phyloP scores from a whole-genome alignment of 2,113 vertebrate species.

The Bombycilla garrulus region DNA sequence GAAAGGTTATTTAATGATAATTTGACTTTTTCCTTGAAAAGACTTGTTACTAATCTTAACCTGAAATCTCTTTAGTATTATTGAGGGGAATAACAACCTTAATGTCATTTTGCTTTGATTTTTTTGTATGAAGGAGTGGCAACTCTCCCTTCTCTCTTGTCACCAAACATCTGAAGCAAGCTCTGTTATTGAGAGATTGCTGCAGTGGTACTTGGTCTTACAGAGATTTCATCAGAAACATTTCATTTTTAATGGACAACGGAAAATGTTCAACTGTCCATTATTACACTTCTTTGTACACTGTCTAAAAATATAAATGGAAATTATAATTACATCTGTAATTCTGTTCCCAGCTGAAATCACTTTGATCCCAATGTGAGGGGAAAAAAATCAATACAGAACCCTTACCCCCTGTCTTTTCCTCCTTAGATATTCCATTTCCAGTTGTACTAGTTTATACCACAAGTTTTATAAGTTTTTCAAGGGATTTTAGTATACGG shows the following conservation, averaged over 20 bases:
- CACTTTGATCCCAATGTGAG: slow-evolving; percentile 26
- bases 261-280: slow-evolving; percentile 51
- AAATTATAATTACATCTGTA: slow-evolving; percentile 56
- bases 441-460: background rate
- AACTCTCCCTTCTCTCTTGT: slow-evolving; percentile 32
- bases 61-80: slow-evolving; percentile 34
- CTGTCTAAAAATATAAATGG: slow-evolving; percentile 54
- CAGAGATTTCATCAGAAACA: slow-evolving; percentile 26
- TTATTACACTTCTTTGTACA: slow-evolving; percentile 57
- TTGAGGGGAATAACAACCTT: slow-evolving; percentile 37
- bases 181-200: slow-evolving; percentile 51
- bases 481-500: background rate
- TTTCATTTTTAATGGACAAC: slow-evolving; percentile 35
- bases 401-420: slow-evolving; percentile 31
- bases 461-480: slow-evolving; percentile 7
- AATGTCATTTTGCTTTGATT: slow-evolving; percentile 61
- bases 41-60: slow-evolving; percentile 17
- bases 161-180: slow-evolving; percentile 38
- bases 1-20: slow-evolving; percentile 10
- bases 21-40: slow-evolving; percentile 17
- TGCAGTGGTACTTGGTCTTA: slow-evolving; percentile 39
- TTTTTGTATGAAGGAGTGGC: slow-evolving; percentile 40
- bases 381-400: background rate
- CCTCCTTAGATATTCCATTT: background rate
- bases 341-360: slow-evolving; percentile 54